Percentiles rank a stretch among this genome's conserved stretches.
These are phyloP conservation scores for Dunckerocampus dactyliophorus DNA, from an alignment of 2,113 vertebrate genomes.

Conservation along the genomic window DNA sequence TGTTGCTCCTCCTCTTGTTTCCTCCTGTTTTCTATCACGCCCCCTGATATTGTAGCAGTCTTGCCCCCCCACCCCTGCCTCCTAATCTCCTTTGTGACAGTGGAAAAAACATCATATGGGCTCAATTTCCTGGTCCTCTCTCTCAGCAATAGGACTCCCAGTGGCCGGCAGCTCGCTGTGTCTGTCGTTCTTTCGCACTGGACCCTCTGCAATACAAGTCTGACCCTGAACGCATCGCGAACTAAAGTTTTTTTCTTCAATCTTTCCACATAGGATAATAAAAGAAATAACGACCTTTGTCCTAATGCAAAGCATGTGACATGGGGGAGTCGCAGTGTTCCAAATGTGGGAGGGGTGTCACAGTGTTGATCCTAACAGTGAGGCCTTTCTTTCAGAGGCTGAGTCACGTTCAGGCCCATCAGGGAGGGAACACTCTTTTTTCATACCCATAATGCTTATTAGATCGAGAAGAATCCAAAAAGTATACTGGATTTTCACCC, in stretches of 20 bases:
- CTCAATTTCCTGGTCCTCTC: slow-evolving; percentile 72
- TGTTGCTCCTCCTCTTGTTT: slow-evolving; percentile 34
- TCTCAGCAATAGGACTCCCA: slow-evolving; percentile 56
- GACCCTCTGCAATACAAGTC: slow-evolving; percentile 50
- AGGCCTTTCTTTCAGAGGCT: slow-evolving; percentile 34
- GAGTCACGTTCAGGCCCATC: slow-evolving; percentile 31
- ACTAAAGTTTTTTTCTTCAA: background rate
- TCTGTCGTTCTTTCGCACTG: slow-evolving; percentile 54
- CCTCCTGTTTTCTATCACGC: slow-evolving; percentile 69
- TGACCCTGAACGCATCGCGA: slow-evolving; percentile 5
- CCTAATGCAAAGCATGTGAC: background rate
- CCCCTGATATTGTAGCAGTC: slow-evolving; percentile 45
- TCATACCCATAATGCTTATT: slow-evolving; percentile 50
- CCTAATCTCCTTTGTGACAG: slow-evolving; percentile 68
- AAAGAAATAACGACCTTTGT: slow-evolving; percentile 1
- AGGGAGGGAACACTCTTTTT: slow-evolving; percentile 19
- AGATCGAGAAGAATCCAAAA: slow-evolving; percentile 38
- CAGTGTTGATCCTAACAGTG: slow-evolving; percentile 38
- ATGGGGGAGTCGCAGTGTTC: slow-evolving; percentile 2
- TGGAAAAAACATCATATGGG: slow-evolving; percentile 76
- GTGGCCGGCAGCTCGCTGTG: slow-evolving; percentile 60
- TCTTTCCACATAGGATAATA: slow-evolving; percentile 2
- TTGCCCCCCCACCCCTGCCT: slow-evolving; percentile 37
- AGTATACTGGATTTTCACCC: slow-evolving; percentile 30
- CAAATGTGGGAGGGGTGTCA: slow-evolving; percentile 33